phyloP scores from a whole-genome alignment of 2,888 invertebrate species.

The Pharmacophagus antenor region DNA sequence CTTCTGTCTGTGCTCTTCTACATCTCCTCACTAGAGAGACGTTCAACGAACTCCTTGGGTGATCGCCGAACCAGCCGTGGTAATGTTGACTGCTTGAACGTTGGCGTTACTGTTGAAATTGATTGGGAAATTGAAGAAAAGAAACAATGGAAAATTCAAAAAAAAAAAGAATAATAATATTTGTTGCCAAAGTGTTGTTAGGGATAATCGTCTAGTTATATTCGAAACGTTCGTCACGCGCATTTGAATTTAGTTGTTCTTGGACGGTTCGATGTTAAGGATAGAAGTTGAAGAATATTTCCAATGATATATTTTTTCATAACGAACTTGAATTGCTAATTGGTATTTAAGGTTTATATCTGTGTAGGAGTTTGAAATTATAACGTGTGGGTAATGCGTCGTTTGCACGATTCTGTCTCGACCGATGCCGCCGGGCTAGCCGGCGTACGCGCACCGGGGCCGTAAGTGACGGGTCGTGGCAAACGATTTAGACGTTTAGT shows the following conservation, averaged over 20 bases:
- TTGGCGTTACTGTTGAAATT: slow-evolving; percentile 67
- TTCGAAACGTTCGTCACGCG: slow-evolving; percentile 77
- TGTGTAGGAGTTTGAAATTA: slow-evolving; percentile 76
- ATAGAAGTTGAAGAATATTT: slow-evolving; percentile 78
- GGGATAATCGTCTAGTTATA: slow-evolving; percentile 76
- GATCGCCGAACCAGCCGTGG: slow-evolving; percentile 53
- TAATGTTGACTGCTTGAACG: slow-evolving; percentile 64
- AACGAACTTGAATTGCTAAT: slow-evolving; percentile 78
- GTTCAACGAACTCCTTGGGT: slow-evolving; percentile 55
- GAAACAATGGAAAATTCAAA: slow-evolving; percentile 37
- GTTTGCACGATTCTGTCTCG: slow-evolving; percentile 54
- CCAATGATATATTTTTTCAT: slow-evolving; percentile 81
- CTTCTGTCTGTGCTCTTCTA: slow-evolving; percentile 65
- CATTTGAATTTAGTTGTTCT: slow-evolving; percentile 80
- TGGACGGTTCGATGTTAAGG: slow-evolving; percentile 75
- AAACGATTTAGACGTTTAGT: slow-evolving; percentile 76
- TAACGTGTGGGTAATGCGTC: slow-evolving; percentile 73
- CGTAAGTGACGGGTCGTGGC: slow-evolving; percentile 50
- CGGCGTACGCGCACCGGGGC: neutral
- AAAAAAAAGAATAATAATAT: slow-evolving; percentile 67
- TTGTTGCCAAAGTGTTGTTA: slow-evolving; percentile 82
- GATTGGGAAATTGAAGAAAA: slow-evolving; percentile 49
- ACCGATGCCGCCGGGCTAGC: no score
- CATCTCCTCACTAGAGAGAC: slow-evolving; percentile 65
- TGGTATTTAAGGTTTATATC: slow-evolving; percentile 78